Base-by-base conservation (phyloP, 2,797 vertebrate genomes). In the Sebastiscus tertius region DNA sequence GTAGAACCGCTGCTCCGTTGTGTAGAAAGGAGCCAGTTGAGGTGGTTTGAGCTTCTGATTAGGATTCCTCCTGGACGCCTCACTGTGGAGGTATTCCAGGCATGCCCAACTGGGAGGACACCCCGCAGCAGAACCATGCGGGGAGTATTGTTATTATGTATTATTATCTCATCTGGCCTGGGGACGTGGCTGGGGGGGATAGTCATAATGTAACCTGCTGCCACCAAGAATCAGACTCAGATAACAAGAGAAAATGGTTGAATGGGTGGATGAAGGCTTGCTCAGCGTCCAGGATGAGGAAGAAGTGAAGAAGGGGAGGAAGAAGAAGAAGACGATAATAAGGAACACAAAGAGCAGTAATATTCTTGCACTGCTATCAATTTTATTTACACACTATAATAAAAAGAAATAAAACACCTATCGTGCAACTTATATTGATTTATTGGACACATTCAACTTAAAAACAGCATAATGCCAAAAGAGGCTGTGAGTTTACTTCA, bases 41-140 rank as follows among this genome's bases (percentile, higher is more conserved):
- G 56, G 36, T 29, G 10, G 18, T 42, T 12, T 8, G 14, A 4
- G 55, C 24, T 24, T 61, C 26, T 24, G 59, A 69, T 34, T 58
- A 46, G 27, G 72, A 56, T 59, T 27, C 49, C 14, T 70, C 60
- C 66, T 36, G 66, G 36, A 65, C 2, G 2, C 12, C 12, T 31
- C n/a, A 36, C 63, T 56, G 5, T 77, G 79, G 52, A 68, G 68
- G n/a, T 72, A 74, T 74, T 67, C 55, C 59, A 71, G 58, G 24
- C 46, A 59, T n/a, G 33, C 63, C 64, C 39, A 54, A 36, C 42
- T 46, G 34, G 46, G 26, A 74, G 56, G 52, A 74, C 27, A 83
- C 29, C 55, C 67, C 31, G 29, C 4, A 3, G 55, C n/a, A 72
- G n/a, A 61, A 61, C 60, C 46, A 66, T 66, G 36, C 46, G 66